A percentile compares a stretch with the other conserved stretches of the same genome.
Evolutionary conservation across 2,797 vertebrate genomes (phyloP).

Genomic region (Cossypha niveicapilla): DNA sequence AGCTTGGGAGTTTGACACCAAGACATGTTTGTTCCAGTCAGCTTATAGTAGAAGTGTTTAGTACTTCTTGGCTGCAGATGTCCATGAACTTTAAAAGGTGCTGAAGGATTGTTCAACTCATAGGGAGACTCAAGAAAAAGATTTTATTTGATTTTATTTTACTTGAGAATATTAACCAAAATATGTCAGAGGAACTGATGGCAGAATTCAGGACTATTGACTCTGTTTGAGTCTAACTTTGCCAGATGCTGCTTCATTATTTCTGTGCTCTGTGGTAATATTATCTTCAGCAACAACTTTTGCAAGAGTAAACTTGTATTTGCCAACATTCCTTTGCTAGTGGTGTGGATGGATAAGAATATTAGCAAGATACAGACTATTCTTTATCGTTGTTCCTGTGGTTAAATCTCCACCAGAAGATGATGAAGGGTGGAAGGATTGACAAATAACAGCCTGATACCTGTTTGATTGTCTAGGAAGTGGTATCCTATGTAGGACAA

Average conservation of each 20-base stretch:
- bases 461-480: not conserved
- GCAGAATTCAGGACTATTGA: not conserved
- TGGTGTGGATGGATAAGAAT: not conserved
- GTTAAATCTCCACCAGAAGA: conserved; percentile 42
- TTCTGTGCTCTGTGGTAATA: not conserved
- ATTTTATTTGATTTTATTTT: not conserved
- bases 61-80: not conserved
- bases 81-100: not conserved
- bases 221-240: not conserved
- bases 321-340: not conserved
- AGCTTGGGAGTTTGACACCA: not conserved
- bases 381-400: not conserved
- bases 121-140: not conserved
- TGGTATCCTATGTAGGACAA: not conserved
- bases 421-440: conserved; percentile 21
- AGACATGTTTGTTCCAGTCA: not conserved
- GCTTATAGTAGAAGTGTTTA: not conserved
- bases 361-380: not conserved
- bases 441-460: not conserved
- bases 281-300: not conserved
- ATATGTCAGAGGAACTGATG: not conserved
- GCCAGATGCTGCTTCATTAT: not conserved
- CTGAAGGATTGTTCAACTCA: not conserved
- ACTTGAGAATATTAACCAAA: not conserved
- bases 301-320: not conserved